Base-by-base conservation (phyloP, 2,888 invertebrate species). In the Pollenia angustigena region DNA sequence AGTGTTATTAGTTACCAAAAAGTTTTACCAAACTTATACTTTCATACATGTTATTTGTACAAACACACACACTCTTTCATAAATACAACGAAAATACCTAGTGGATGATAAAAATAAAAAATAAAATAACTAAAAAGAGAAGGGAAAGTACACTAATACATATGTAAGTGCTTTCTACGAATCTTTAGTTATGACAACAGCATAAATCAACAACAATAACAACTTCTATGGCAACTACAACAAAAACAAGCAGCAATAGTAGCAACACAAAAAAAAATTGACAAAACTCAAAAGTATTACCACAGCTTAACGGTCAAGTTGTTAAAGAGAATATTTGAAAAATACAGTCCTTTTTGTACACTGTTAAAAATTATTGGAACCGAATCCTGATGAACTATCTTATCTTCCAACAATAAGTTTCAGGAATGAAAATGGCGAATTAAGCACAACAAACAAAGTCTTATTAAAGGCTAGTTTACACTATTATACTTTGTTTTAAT, bases 291-390 rank as follows among this genome's bases (percentile, higher is more conserved):
- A 72, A 87, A 83, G 87, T 83, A 85, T 87, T 85, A 85, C 85
- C 85, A 87, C 83, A 88, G 88, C 85, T 88, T 88, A 85, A 88
- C 88, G 85, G 85, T 84, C 84, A 84, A 85, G 81, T 81, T 88
- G 88, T 81, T 88, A 85, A 81, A 84, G 85, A 84, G 87, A 87
- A 84, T 84, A 81, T 84, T 84, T 87, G 72, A 81, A 81, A 84
- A 84, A 56, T 62, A 81, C 54, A 71, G 64, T 74, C 44, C 14
- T 52, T 69, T 62, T 62, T 46, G 40, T n/a, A 54, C 82, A 82
- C 82, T 62, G 52, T 40, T 8, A 74, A 23, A 66, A 69, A 68
- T 32, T 32, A 32, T 32, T 32, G 4, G 32, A 32, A 6, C 0
- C 0, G 23, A 2, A 2, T 23, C 23, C 23, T 23, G 23, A 1